These are phyloP conservation scores for Gephyroberyx darwinii DNA, from an alignment of 2,797 vertebrate genomes.

Conservation along the genomic window DNA sequence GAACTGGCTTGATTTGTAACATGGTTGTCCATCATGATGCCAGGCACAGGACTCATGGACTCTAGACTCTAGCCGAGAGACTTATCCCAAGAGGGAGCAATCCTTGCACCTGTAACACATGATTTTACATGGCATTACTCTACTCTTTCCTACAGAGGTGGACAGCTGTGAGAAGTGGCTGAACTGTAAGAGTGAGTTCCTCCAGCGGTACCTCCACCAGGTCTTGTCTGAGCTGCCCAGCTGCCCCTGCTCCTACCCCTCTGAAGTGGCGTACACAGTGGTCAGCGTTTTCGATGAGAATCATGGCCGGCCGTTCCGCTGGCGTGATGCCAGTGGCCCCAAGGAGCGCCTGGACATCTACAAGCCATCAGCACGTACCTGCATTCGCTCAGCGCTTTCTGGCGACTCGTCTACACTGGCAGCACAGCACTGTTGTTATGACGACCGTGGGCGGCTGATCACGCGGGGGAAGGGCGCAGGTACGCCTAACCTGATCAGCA, in stretches of 20 bases:
- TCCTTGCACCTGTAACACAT: background rate
- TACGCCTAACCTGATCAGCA: slow-evolving; percentile 90
- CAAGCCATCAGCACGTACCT: slow-evolving; percentile 88
- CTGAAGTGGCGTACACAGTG: slow-evolving; percentile 81
- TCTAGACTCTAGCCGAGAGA: no score
- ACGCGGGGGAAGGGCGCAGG: slow-evolving; percentile 92
- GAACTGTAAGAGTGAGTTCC: slow-evolving; percentile 93
- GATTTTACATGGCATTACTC: background rate
- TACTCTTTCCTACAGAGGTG: slow-evolving; percentile 78
- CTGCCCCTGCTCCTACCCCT: slow-evolving; percentile 90
- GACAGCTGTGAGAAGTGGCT: slow-evolving; percentile 97
- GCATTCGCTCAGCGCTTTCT: slow-evolving; percentile 89
- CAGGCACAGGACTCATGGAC: no score
- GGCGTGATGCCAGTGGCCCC: slow-evolving; percentile 89
- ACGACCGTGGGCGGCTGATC: slow-evolving; percentile 85
- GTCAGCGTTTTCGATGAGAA: slow-evolving; percentile 85
- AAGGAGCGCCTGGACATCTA: slow-evolving; percentile 91
- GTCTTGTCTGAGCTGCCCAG: slow-evolving; percentile 88
- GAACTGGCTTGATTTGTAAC: background rate
- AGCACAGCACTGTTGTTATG: slow-evolving; percentile 93
- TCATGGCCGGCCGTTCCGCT: slow-evolving; percentile 84
- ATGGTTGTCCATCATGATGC: background rate
- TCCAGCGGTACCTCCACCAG: slow-evolving; percentile 88
- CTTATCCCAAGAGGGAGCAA: background rate
- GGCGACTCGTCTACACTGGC: slow-evolving; percentile 86